A percentile compares a stretch with the other conserved stretches of the same genome.
Evolutionary conservation across 2,888 invertebrate genomes (phyloP).

Genomic region (Syritta pipiens): DNA sequence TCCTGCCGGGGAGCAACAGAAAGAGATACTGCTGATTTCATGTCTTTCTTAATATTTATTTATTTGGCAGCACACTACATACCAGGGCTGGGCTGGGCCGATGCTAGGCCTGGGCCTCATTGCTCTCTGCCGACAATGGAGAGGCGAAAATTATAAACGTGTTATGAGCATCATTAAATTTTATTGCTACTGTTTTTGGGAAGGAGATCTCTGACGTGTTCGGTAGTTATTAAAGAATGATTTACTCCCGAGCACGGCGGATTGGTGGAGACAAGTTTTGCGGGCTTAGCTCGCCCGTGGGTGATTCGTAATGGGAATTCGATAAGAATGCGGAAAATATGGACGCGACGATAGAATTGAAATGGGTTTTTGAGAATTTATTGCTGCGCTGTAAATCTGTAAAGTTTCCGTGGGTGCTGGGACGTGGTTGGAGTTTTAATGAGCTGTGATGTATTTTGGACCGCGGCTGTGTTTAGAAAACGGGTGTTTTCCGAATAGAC

Average conservation of each 20-base stretch:
- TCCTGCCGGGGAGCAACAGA: background rate
- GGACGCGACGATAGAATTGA: no score
- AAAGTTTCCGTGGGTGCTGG: no score
- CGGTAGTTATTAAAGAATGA: conserved; percentile 23
- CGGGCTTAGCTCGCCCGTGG: no score
- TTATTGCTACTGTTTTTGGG: conserved; percentile 54
- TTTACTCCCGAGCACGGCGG: conserved; percentile 24
- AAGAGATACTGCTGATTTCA: conserved; percentile 50
- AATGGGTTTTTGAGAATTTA: no score
- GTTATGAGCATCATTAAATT: conserved; percentile 67
- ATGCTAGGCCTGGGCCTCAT: background rate
- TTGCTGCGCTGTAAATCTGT: no score
- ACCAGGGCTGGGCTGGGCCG: background rate
- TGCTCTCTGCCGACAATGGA: conserved; percentile 3
- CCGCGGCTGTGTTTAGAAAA: no score
- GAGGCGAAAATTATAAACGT: conserved; percentile 65
- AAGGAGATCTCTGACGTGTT: background rate
- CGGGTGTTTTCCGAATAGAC: no score
- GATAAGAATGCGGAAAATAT: conserved; percentile 16
- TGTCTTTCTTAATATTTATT: conserved; percentile 61
- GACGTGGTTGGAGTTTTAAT: no score
- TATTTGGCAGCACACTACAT: conserved; percentile 46
- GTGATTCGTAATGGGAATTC: conserved; percentile 6
- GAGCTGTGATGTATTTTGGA: no score
- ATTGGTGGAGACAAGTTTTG: no score